Evolutionary conservation across 1,140 invertebrate species (phyloP), one percentile per base, ranked within the genome.

Genomic region (Apis cerana): DNA sequence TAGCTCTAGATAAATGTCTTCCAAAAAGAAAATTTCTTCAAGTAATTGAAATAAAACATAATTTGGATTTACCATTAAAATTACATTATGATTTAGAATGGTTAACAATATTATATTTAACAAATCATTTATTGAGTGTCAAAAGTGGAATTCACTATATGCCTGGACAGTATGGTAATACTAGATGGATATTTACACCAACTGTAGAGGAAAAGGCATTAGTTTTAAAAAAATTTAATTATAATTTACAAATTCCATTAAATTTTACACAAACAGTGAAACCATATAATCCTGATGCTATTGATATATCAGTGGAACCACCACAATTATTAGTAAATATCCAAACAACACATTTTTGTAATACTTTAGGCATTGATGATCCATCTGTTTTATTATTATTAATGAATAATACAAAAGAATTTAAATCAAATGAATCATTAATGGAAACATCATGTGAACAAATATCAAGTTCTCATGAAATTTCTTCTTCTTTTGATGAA

Each of bases 1-100:
- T 99, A 80, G 98, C 99, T 1, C 93, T 99, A 13, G 99, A 99
- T 92, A 99, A 99, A 95, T 99, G 98, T 94, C 94, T 99, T 56
- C 98, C 98, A 0, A 96, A 96, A 87, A 95, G 98, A 88, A 96
- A 97, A 79, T 99, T 99, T 94, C 94, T 99, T 78, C 98, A 98
- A 95, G 95, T 97, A 70, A 75, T 96, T 17, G 95, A 96, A 59
- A 87, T 96, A 33, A 93, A 95, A 9, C 94, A 95, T 78, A 94
- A 96, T 84, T 90, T 92, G 85, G 94, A 95, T 86, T 91, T 94
- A 75, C 93, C 95, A 72, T 92, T 97, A 65, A 93, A 95, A 81
- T 91, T 99, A 17, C 95, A 96, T 74, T 97, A 99, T 92, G 99
- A 99, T 94, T 93, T 96, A n/a, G 98, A 99, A 94, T 99, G 99